Evolutionary conservation across 2,113 vertebrate genomes (phyloP).

Genomic region (Promerops cafer): DNA sequence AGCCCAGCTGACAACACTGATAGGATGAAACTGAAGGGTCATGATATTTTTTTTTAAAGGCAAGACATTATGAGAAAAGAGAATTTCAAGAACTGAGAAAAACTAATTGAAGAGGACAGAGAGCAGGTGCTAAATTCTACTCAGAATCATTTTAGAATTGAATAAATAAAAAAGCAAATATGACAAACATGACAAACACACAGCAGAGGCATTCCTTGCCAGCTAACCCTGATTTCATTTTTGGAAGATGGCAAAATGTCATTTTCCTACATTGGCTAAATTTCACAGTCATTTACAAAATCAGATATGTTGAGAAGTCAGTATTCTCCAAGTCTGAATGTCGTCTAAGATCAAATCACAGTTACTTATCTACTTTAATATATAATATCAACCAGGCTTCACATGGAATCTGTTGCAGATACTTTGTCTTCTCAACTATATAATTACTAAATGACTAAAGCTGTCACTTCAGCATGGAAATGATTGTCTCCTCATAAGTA

Average conservation of each 20-base stretch:
- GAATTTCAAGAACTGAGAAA: not conserved
- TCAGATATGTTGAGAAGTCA: not conserved
- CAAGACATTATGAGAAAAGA: not conserved
- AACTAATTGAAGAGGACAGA: not conserved
- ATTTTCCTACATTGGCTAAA: not conserved
- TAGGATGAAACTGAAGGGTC: not conserved
- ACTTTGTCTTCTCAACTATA: not conserved
- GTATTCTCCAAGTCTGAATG: not conserved
- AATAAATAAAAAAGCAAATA: not conserved
- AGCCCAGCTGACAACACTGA: not conserved
- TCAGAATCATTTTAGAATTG: not conserved
- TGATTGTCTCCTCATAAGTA: rapidly evolving
- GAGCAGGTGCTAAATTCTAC: not conserved
- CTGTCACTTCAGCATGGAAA: not conserved
- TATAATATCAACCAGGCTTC: not conserved
- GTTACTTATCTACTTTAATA: not conserved
- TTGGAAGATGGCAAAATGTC: not conserved
- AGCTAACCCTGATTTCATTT: not conserved
- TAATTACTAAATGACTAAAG: not conserved
- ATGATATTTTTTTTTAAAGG: not conserved
- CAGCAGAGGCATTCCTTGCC: not conserved
- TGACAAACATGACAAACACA: not conserved
- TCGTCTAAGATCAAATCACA: not conserved
- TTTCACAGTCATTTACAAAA: not conserved
- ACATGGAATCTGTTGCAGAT: not conserved